Evolutionary conservation across 2,797 vertebrate genomes (phyloP).

Genomic region (Atherinosoma microstoma): DNA sequence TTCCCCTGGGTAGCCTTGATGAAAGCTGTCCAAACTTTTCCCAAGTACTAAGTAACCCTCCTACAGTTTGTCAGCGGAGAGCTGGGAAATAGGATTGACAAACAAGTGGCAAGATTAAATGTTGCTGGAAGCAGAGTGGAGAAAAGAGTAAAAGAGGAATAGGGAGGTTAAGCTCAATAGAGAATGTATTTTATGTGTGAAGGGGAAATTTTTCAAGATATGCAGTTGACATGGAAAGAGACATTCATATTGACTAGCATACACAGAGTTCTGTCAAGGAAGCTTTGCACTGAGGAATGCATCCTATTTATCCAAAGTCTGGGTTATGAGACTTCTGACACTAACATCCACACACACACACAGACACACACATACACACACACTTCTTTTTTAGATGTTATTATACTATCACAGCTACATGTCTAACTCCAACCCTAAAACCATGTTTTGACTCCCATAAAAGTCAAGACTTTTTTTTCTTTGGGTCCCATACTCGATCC

Average conservation of each 20-base stretch:
- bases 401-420: neutral
- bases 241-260: conserved; percentile 10
- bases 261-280: conserved; percentile 38
- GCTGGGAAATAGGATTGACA: conserved; percentile 68
- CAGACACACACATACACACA: conserved; percentile 14
- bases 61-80: conserved; percentile 77
- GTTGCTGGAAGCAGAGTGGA: conserved; percentile 53
- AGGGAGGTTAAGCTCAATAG: conserved; percentile 44
- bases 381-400: neutral
- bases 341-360: conserved; percentile 21
- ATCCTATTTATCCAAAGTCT: conserved; percentile 43
- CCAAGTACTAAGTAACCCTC: conserved; percentile 78
- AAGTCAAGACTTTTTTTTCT: neutral
- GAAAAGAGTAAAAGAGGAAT: conserved; percentile 39
- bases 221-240: conserved; percentile 32
- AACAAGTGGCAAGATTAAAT: conserved; percentile 79
- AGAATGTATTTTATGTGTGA: conserved; percentile 19
- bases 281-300: conserved; percentile 57
- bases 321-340: conserved; percentile 46
- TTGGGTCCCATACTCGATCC: neutral
- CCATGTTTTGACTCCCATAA: neutral
- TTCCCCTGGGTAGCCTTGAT: conserved; percentile 73
- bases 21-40: conserved; percentile 83
- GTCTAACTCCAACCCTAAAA: neutral
- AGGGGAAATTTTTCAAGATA: conserved; percentile 13